These are phyloP conservation scores for Poeciliopsis prolifica DNA, from an alignment of 2,113 vertebrate species.

Conservation along the genomic window DNA sequence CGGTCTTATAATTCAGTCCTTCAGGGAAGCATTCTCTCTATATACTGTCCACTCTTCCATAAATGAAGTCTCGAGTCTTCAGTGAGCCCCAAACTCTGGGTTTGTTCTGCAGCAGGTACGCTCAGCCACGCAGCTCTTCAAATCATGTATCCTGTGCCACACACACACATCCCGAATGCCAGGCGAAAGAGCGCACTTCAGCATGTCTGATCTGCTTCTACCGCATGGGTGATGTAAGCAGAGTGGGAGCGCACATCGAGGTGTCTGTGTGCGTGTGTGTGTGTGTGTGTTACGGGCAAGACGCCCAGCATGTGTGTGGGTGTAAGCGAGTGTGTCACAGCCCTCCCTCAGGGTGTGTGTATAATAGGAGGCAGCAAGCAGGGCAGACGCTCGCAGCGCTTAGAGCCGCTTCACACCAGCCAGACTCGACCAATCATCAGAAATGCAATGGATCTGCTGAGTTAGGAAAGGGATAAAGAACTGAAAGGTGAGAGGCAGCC, in stretches of 20 bases:
- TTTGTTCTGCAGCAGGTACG: constrained; percentile 33
- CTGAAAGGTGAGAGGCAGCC: constrained; percentile 5
- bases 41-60: constrained; percentile 8
- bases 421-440: constrained; percentile 74
- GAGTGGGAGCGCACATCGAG: constrained; percentile 40
- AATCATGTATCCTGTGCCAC: constrained; percentile 11
- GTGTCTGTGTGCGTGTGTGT: constrained; percentile 46
- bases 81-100: constrained; percentile 8
- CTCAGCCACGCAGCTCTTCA: constrained; percentile 13
- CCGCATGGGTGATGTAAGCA: constrained; percentile 68
- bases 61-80: constrained; percentile 26
- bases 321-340: constrained; percentile 48
- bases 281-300: constrained; percentile 38
- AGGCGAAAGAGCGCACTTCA: constrained; percentile 32
- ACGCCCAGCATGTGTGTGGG: constrained; percentile 36
- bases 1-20: constrained; percentile 27
- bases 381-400: constrained; percentile 60
- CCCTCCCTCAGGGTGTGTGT: constrained; percentile 67
- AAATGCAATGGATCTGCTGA: constrained; percentile 53
- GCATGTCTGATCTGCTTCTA: constrained; percentile 48
- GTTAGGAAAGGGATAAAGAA: not conserved
- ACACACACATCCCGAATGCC: constrained; percentile 15
- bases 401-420: constrained; percentile 50
- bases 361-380: constrained; percentile 79
- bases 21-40: constrained; percentile 9